A percentile compares a stretch with the other conserved stretches of the same genome.
Evolutionary conservation across 2,113 vertebrate species (phyloP).

Genomic region (Lophotis ruficrista): DNA sequence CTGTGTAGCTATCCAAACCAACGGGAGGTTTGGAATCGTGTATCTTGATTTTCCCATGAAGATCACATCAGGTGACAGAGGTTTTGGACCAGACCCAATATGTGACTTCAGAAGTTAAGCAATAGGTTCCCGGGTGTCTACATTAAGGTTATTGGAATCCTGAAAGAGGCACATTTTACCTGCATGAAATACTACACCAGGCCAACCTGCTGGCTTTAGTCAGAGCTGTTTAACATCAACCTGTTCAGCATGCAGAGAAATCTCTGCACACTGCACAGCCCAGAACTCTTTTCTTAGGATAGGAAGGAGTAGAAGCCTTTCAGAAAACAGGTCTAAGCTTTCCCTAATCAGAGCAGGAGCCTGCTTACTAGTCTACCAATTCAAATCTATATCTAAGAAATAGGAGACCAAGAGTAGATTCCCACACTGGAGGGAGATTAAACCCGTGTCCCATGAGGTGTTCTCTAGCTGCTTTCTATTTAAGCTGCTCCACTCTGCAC

Average conservation of each 20-base stretch:
- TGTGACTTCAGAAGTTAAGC: not conserved
- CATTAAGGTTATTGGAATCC: not conserved
- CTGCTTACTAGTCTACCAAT: not conserved
- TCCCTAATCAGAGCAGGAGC: not conserved
- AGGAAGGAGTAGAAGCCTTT: not conserved
- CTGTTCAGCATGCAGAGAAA: not conserved
- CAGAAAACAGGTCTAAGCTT: not conserved
- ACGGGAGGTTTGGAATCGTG: not conserved
- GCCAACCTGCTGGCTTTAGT: not conserved
- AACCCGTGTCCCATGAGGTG: not conserved
- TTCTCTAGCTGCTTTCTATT: not conserved
- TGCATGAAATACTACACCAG: not conserved
- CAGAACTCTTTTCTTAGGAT: not conserved
- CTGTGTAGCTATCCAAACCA: not conserved
- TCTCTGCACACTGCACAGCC: not conserved
- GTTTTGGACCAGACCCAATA: not conserved
- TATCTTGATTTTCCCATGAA: constrained; percentile 5
- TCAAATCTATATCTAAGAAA: not conserved
- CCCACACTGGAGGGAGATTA: not conserved
- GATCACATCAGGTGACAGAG: not conserved
- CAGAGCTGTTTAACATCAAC: not conserved
- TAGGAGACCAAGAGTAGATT: not conserved
- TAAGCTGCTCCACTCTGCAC: not conserved
- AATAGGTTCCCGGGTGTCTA: not conserved
- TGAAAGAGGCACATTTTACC: not conserved